Conservation (phyloP, 2,113 vertebrate species). For the Pycnonotus jocosus region DNA sequence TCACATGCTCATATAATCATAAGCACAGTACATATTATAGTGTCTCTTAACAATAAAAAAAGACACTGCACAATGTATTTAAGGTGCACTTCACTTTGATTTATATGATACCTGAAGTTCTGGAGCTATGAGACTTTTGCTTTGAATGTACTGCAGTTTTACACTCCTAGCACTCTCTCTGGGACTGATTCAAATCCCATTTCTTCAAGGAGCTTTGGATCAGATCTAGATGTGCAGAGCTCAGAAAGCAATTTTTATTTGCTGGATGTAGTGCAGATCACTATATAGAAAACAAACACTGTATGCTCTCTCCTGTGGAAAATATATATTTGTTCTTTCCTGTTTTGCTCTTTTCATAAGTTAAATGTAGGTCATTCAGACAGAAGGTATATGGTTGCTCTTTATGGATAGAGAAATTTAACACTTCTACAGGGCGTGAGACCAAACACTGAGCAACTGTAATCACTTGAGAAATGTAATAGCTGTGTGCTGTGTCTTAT, state of each 20-base stretch:
- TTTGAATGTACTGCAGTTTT: constrained; percentile 35
- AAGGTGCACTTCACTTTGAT: constrained; percentile 38
- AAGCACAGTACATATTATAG: neutral
- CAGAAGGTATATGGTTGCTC: constrained; percentile 25
- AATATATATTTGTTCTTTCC: constrained; percentile 39
- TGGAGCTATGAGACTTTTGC: constrained; percentile 26
- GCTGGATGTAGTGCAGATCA: constrained; percentile 10
- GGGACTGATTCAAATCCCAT: constrained; percentile 41
- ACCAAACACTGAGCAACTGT: constrained; percentile 54
- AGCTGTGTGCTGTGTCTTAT: constrained; percentile 56
- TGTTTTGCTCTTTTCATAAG: constrained; percentile 19
- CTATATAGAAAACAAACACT: constrained; percentile 38
- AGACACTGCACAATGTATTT: neutral
- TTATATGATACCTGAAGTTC: neutral
- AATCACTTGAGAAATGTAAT: constrained; percentile 64
- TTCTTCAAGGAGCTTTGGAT: constrained; percentile 35
- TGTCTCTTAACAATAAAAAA: neutral
- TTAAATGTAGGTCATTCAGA: constrained; percentile 51
- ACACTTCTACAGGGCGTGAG: constrained; percentile 44
- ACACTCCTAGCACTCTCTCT: constrained; percentile 53
- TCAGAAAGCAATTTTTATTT: constrained; percentile 31
- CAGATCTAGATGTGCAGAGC: neutral
- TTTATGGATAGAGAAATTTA: constrained; percentile 30
- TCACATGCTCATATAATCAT: neutral
- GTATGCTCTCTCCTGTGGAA: constrained; percentile 2